phyloP scores from a whole-genome alignment of 2,888 invertebrate species.

The Hypomecis punctinalis region DNA sequence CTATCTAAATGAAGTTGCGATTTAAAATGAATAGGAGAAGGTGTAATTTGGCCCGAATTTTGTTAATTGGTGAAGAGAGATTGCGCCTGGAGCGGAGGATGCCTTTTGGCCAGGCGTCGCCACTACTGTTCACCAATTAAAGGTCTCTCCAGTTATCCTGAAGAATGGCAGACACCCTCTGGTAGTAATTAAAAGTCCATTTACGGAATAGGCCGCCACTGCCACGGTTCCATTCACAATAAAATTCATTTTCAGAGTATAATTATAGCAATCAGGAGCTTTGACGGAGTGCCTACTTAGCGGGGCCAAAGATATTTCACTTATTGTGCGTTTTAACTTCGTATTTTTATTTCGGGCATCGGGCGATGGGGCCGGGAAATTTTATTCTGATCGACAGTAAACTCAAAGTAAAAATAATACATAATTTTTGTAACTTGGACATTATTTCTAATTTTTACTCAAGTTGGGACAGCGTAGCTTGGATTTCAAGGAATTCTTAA shows the following conservation, averaged over 20 bases:
- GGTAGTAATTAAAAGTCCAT: slow-evolving; percentile 68
- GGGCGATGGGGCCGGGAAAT: not conserved
- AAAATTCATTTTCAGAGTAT: slow-evolving; percentile 42
- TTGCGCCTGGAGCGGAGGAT: slow-evolving; percentile 34
- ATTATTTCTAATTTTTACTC: no score
- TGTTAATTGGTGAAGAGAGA: slow-evolving; percentile 59
- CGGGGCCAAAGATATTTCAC: slow-evolving; percentile 21
- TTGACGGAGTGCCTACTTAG: slow-evolving; percentile 34
- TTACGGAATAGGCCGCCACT: slow-evolving; percentile 54
- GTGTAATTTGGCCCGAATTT: slow-evolving; percentile 59
- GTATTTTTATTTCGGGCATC: not conserved
- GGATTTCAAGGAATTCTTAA: no score
- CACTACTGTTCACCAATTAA: slow-evolving; percentile 66
- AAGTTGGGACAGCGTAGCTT: no score
- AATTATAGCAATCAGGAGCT: slow-evolving; percentile 45
- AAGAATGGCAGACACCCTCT: slow-evolving; percentile 59
- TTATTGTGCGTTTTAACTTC: not conserved
- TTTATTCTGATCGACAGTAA: no score
- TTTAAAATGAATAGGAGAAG: slow-evolving; percentile 55
- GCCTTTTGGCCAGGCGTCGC: slow-evolving; percentile 56
- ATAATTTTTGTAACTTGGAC: no score
- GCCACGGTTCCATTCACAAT: slow-evolving; percentile 42
- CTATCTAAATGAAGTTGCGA: slow-evolving; percentile 48
- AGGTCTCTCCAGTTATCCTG: slow-evolving; percentile 51
- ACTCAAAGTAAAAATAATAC: no score